phyloP scores from a whole-genome alignment of 37 sponge, comb jelly and placozoan species.

The Geodia barretti region DNA sequence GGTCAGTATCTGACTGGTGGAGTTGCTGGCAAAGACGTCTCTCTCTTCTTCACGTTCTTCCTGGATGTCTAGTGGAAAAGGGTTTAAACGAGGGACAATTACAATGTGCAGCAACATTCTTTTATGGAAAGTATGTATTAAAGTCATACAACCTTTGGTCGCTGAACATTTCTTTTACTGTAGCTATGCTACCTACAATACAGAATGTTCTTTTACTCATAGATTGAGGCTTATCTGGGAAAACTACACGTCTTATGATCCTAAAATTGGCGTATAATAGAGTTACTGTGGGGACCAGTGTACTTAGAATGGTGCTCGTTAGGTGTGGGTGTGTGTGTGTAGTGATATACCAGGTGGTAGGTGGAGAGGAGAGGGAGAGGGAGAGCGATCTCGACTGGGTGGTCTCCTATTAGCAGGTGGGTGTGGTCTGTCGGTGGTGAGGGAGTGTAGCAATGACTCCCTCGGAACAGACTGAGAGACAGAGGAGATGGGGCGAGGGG shows the following conservation, averaged over 20 bases:
- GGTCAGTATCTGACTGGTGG: neutral
- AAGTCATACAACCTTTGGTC: too few species aligned
- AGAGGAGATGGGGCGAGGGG: neutral
- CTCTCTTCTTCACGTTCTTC: neutral
- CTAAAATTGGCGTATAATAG: neutral
- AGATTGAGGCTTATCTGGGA: too few species aligned
- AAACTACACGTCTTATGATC: too few species aligned
- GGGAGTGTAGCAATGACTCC: slow-evolving; percentile 2
- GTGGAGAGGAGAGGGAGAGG: neutral
- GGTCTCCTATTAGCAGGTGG: slow-evolving; percentile 37
- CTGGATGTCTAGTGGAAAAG: neutral
- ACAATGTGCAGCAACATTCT: too few species aligned
- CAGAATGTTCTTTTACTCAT: too few species aligned
- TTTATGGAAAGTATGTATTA: too few species aligned
- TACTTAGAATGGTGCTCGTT: neutral
- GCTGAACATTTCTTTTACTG: too few species aligned
- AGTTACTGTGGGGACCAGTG: neutral
- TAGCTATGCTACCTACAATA: too few species aligned
- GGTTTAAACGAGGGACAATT: neutral
- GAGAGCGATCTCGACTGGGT: slow-evolving; percentile 6
- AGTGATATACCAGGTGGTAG: too few species aligned
- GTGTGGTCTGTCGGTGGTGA: slow-evolving; percentile 31
- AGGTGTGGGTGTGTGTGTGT: too few species aligned
- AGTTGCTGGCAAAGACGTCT: neutral
- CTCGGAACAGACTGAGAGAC: slow-evolving; percentile 4